Evolutionary conservation across 1,140 invertebrate genomes (phyloP), one percentile per base, ranked within the genome.

Genomic region (Steinernema khuongi): DNA sequence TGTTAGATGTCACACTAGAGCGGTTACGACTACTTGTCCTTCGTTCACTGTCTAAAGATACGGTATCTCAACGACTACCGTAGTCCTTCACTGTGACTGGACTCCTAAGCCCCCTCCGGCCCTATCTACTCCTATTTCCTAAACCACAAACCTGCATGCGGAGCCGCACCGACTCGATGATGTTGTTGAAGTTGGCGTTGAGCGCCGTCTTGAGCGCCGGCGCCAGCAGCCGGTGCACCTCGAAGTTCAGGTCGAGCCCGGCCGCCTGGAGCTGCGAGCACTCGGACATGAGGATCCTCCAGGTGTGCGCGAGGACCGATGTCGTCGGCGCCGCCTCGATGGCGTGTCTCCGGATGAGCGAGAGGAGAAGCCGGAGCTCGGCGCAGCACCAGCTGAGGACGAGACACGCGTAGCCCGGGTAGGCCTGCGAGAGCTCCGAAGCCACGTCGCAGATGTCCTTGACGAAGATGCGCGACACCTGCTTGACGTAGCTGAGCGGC

Each of bases 381-480:
- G 74, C 66, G 14, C 75, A 85, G 71, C 76, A 78, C 84, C 84
- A 85, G 30, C 77, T 74, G 18, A 83, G 41, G 17, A 85, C 75
- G 31, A 77, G 70, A 72, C 74, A 83, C 22, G 70, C 29, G 28
- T 33, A 71, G 18, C 11, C 14, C 14, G 50, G 32, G 19, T 30
- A 71, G 14, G 50, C 7, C 22, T 67, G 41, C 14, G 50, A 19
- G 85, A 95, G 94, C 87, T 96, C 94, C 80, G 89, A 90, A 69
- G 91, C 90, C 81, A 94, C 93, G 84, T 95, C 92, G 73, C 90
- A 90, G 73, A 96, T 89, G 81, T 92, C 93, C 74, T 90, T 91
- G 84, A 96, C 95, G 80, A 94, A 94, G 1, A 94, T 90, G 74
- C 90, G 90, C 72, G 91, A 91, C 67, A 94, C 89, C 86, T 93